Percentiles rank a stretch among this genome's conserved stretches.
Evolutionary conservation across 2,797 vertebrate genomes (phyloP).

Genomic region (Sebastes ruberrimus): DNA sequence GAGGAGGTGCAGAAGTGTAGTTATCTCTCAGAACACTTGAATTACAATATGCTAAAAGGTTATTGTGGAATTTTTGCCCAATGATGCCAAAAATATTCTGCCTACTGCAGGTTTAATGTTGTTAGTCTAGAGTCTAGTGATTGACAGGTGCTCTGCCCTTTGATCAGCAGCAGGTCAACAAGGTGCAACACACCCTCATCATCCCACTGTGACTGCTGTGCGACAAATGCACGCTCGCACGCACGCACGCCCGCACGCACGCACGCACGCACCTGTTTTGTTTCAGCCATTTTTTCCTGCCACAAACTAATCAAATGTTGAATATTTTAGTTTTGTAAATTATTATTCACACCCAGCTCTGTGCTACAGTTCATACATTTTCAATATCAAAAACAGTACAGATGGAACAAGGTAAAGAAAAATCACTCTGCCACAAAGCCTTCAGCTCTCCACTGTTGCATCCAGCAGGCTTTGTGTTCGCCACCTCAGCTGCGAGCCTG

Average conservation of each 20-base stretch:
- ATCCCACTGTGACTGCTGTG: background rate
- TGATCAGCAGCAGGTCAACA: slow-evolving; percentile 34
- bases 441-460: slow-evolving; percentile 27
- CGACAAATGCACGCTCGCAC: background rate
- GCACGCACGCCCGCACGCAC: background rate
- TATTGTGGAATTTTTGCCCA: too few species aligned
- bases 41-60: too few species aligned
- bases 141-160: slow-evolving; percentile 19
- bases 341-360: background rate
- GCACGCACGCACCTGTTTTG: background rate
- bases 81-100: too few species aligned
- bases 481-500: slow-evolving; percentile 46
- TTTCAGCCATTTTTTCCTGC: background rate
- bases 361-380: slow-evolving; percentile 16
- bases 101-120: too few species aligned
- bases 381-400: slow-evolving; percentile 16
- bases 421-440: slow-evolving; percentile 28
- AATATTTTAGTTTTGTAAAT: background rate
- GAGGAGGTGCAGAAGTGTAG: too few species aligned
- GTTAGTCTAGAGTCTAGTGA: background rate
- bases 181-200: background rate
- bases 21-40: too few species aligned
- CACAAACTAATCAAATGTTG: background rate
- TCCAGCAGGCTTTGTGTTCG: slow-evolving; percentile 43
- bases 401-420: slow-evolving; percentile 20